Base-by-base conservation (phyloP, 2,797 vertebrate genomes). In the Microctenopoma stevenorrisi region DNA sequence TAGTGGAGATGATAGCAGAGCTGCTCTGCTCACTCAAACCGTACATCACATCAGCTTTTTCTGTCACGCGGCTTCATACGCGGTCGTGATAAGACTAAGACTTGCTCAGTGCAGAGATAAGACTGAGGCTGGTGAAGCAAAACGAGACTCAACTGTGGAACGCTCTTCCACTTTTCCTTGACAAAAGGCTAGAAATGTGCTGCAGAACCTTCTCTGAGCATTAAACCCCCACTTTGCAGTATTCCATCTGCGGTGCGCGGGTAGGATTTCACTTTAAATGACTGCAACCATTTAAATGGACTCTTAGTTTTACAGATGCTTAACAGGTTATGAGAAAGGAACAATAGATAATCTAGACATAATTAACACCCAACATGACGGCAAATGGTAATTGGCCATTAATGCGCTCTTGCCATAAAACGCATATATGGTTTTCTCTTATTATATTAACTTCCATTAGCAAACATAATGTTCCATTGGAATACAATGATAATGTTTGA, bases 71-170 rank as follows among this genome's bases (percentile, higher is more conserved):
- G 28, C 64, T 56, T 68, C 8, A 0, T 35, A 33, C 7, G n/a
- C 61, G 65, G 81, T 82, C 72, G 22, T 18, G 76, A 79, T 74
- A 76, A 82, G 71, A 72, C 72, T 64, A 60, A 38, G 50, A 82
- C 57, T 55, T 46, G 12, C 46, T 79, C 71, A 25, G 52, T 14
- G 4, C 16, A 3, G 16, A 77, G 81, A 82, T 79, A 72, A 81
- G 52, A 70, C 7, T 4, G 37, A 58, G 58, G 51, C 52, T 47
- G 58, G 4, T 25, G 25, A 43, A 48, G 60, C 37, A 38, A 22
- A 42, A 52, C 47, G 14, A 52, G 26, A 18, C 18, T 15, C 47
- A 51, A 7, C 38, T 46, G 2, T 0, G 15, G 15, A 13, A 63
- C 18, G 30, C n/a, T 64, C 55, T 33, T 10, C 28, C 10, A 55